Percentiles rank a stretch among this genome's conserved stretches.
phyloP scores from a whole-genome alignment of 2,113 vertebrate genomes.

The Phaethon lepturus region DNA sequence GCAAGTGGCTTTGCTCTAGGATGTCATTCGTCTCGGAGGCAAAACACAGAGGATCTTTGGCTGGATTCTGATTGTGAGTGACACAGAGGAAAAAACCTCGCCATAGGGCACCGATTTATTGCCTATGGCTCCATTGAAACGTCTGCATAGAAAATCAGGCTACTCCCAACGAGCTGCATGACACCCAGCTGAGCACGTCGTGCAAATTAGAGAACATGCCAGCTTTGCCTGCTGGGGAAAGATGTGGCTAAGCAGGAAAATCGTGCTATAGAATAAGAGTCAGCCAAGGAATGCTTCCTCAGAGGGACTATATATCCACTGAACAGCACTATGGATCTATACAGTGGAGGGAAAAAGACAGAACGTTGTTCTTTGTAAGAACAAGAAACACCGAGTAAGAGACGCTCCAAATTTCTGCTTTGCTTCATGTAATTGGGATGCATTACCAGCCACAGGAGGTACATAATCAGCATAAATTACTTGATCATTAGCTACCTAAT shows the following conservation, averaged over 20 bases:
- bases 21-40: not conserved
- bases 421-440: not conserved
- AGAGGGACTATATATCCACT: accelerated
- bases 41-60: slow-evolving; percentile 3
- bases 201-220: not conserved
- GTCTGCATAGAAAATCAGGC: not conserved
- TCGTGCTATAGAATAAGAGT: not conserved
- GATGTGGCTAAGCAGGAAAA: not conserved
- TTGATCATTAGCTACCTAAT: slow-evolving; percentile 2
- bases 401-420: not conserved
- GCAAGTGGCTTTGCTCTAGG: not conserved
- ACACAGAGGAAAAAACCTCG: not conserved
- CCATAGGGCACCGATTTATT: not conserved
- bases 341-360: not conserved
- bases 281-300: not conserved
- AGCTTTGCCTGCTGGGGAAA: not conserved
- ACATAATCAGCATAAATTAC: not conserved
- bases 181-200: not conserved
- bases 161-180: not conserved
- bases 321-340: not conserved
- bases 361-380: not conserved
- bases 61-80: slow-evolving; percentile 10
- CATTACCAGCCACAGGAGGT: not conserved
- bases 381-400: not conserved
- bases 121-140: not conserved